Evolutionary conservation across 2,888 invertebrate genomes (phyloP).

Genomic region (Saturnia japonica): DNA sequence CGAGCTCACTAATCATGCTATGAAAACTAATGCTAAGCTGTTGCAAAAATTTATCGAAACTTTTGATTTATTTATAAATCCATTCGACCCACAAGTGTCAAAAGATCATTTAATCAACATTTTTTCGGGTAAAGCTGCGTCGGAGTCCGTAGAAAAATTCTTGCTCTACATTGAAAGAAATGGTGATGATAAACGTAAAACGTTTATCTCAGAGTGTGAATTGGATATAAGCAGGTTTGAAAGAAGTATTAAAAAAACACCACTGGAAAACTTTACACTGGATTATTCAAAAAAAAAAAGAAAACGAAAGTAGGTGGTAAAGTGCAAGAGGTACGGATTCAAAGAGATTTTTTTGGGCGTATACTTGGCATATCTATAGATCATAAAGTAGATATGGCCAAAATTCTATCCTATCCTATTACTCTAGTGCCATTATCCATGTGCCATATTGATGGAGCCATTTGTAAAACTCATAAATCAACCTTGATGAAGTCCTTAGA

Average conservation of each 20-base stretch:
- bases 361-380: neutral
- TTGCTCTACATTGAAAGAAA: conserved; percentile 24
- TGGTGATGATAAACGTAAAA: conserved; percentile 15
- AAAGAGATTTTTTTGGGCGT: neutral
- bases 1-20: conserved; percentile 27
- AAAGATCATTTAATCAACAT: conserved; percentile 32
- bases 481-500: too few relatives aligned
- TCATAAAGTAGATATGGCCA: neutral
- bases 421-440: too few relatives aligned
- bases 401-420: neutral
- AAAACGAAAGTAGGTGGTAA: neutral
- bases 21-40: conserved; percentile 25
- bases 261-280: neutral
- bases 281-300: neutral
- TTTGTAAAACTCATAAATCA: too few relatives aligned
- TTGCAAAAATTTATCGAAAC: conserved; percentile 26
- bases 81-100: conserved; percentile 26
- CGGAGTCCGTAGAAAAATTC: conserved; percentile 25
- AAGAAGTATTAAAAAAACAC: neutral
- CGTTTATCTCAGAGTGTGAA: conserved; percentile 16
- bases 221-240: neutral
- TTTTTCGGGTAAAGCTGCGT: conserved; percentile 31
- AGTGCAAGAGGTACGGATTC: neutral
- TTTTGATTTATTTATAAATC: conserved; percentile 31
- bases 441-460: too few relatives aligned